Base-by-base conservation (phyloP, 2,797 vertebrate genomes). In the Gymnothorax reevesii region DNA sequence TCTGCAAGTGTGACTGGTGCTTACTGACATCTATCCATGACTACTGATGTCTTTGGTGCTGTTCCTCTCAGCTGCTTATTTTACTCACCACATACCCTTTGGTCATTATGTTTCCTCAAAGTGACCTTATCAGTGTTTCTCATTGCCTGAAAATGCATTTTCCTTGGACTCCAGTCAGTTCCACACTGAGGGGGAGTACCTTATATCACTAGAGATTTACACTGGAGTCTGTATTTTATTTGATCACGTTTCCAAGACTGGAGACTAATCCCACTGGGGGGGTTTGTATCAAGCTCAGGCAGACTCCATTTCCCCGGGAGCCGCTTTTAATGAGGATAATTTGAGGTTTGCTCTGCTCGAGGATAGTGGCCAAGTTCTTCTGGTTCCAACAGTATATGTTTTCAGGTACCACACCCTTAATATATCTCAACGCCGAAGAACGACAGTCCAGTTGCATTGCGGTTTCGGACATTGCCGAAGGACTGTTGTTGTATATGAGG, bases 271-370 rank as follows among this genome's bases (percentile, higher is more conserved):
- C 33, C 1, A 0, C 27, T 10, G 60, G 77, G 17, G 54, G 27
- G 33, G 33, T 42, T 52, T 66, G 79, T 33, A 27, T 82, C 9
- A 10, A 7, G 12, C 22, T 13, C 85, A 8, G n/a, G 3, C 1
- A 22, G 42, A 52, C 13, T 3, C 22, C 33, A 13, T 22, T 84
- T 33, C 15, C 60, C 83, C 52, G 83, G 33, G 33, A 84, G 59
- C 27, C 0, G 20, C 59, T 27, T 1, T 57, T 66, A 62, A 86
- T 64, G 59, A 86, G 75, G 33, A 57, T 66, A 82, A 82, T 69
- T 82, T 86, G 42, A 64, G 80, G 54, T 82, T 82, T 27, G 85
- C 62, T 57, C 33, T 52, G 83, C 42, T 33, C n/a, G 25, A 17
- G 79, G 79, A 49, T 1, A 69, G 27, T 25, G 66, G 77, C 52